Evolutionary conservation across 1,140 invertebrate species (phyloP), one percentile per base, ranked within the genome.

Genomic region (Neodiprion virginianus): DNA sequence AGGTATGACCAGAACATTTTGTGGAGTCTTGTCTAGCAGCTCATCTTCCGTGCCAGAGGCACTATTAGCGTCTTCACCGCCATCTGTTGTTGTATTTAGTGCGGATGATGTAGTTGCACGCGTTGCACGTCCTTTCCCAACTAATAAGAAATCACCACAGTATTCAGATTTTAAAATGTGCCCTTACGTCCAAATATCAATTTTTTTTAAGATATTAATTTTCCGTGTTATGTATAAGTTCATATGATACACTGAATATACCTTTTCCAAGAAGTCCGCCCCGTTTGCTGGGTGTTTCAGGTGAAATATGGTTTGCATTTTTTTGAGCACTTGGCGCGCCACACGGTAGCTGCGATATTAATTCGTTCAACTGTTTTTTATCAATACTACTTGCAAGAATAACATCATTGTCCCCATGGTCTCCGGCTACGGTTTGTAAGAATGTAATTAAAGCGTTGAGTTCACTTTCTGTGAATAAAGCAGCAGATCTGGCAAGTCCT

Each of bases 1-100:
- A 21, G 93, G 91, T 79, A 95, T 92, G 23, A 95, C 91, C 14
- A 95, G 84, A 9, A 95, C 93, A 74, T 91, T 90, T 71, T 91
- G 84, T 14, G 79, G 71, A 74, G 66, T 77, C 76, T 84, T 87
- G 40, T 86, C 86, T 7, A 76, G 12, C 21, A 77, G 73, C 68
- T 89, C 88, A 7, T 88, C 87, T 74, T 88, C 87, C 1, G 83
- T 74, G 23, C 82, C 81, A 8, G 81, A 85, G 28, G 82, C 77
- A 40, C 86, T 84, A 66, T 89, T 89, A 10, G 79, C 71, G 53
- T 89, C 89, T 10, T 88, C 86, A 48, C 75, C 76, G 7, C 79
- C 80, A 74, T 90, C 88, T n/a, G 78, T 80, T 66, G 76, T 76
- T 49, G 77, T 76, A 68, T 80, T 84, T 11, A 82, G 80, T 8